Evolutionary conservation across 1,140 invertebrate species (phyloP).

Genomic region (Papilio polytes): DNA sequence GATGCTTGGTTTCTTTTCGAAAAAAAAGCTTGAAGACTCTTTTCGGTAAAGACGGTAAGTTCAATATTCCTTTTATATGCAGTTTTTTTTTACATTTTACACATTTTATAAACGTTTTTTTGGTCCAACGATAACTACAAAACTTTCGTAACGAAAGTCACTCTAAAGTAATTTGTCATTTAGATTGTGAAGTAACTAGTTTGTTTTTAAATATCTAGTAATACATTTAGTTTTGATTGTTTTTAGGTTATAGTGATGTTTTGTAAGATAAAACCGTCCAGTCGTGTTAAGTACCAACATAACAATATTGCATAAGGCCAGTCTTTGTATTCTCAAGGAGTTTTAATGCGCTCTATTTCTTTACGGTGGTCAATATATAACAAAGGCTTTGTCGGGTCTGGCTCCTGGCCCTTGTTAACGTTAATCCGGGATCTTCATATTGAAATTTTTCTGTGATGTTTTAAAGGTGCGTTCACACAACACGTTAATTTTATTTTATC

Average conservation of each 20-base stretch:
- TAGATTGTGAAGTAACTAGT: too few species aligned
- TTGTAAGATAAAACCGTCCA: background rate
- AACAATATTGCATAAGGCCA: background rate
- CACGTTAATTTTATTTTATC: too few species aligned
- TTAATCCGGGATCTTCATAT: slow-evolving; percentile 18
- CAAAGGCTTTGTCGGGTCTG: slow-evolving; percentile 23
- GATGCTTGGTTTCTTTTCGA: too few species aligned
- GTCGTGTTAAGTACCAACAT: background rate
- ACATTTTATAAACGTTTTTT: too few species aligned
- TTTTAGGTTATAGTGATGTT: background rate
- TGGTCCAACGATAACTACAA: too few species aligned
- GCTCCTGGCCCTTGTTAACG: background rate
- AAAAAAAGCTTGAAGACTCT: too few species aligned
- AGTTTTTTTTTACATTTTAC: too few species aligned
- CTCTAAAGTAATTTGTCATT: too few species aligned
- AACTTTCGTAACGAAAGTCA: too few species aligned
- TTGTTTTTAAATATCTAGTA: too few species aligned
- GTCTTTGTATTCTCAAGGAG: background rate
- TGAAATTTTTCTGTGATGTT: slow-evolving; percentile 17
- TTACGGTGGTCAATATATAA: slow-evolving; percentile 18
- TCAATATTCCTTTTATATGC: too few species aligned
- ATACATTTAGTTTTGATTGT: background rate
- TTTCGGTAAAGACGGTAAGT: too few species aligned
- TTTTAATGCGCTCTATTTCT: slow-evolving; percentile 6
- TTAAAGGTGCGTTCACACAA: slow-evolving; percentile 14